Base-by-base conservation (phyloP, 2,113 vertebrate genomes). In the Lanius ludovicianus region DNA sequence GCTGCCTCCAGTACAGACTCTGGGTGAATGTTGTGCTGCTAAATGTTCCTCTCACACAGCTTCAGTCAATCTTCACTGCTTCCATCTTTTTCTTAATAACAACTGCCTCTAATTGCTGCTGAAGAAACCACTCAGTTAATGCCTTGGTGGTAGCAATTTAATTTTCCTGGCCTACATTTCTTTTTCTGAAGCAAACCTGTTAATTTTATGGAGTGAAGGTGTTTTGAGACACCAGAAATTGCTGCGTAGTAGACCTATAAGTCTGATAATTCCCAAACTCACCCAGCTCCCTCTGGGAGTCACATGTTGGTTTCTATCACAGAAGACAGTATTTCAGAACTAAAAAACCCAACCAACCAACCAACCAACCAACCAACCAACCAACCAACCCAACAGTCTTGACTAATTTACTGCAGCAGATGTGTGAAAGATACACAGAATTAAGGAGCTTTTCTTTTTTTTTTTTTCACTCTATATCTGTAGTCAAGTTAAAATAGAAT, bases 401-500 rank as follows among this genome's bases (percentile, higher is more conserved):
- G 91, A 62, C 79, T 95, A 80, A 97, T 96, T 96, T 95, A 59
- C 95, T 84, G 88, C 95, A 90, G 87, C 57, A 95, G 68, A 75
- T 42, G 2, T 84, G 93, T 95, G 96, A 94, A 96, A 94, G 96
- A 97, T 89, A 42, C 59, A 65, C 23, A 81, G 78, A 75, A 93
- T 93, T 96, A 97, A 96, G 65, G 49, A 93, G 53, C 11, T 93
- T 92, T 95, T 64, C 35, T 90, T 88, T 90, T 41, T 67, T 18
- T 75, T 90, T 76, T 68, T 79, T 88, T 21, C 7, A 9, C 93
- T 78, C 50, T 67, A 5, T 97, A 75, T 94, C 94, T 92, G 70
- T 84, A 96, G 89, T 84, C 6, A 49, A 95, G 91, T 96, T 97
- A 92, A 95, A 98, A 94, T 89, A 78, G 71, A 97, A 94, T 76